A percentile compares a stretch with the other conserved stretches of the same genome.
Conservation (phyloP, 2,888 invertebrate genomes). For the Hirtodrosophila trivittata region DNA sequence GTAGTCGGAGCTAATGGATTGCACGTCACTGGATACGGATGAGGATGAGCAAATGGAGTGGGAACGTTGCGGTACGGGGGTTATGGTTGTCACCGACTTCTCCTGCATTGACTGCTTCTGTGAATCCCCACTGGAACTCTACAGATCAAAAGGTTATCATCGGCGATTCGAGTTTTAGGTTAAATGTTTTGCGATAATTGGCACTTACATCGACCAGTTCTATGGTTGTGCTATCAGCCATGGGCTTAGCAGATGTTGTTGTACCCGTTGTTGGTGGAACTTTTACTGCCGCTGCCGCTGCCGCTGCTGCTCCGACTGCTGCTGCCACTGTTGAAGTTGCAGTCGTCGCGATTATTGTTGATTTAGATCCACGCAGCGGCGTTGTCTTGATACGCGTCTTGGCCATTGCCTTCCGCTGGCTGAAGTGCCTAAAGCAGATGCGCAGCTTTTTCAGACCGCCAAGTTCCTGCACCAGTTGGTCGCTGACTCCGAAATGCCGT, state of each 20-base stretch:
- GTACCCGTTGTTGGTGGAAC: background rate
- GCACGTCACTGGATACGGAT: slow-evolving; percentile 66
- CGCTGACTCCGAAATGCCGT: slow-evolving; percentile 71
- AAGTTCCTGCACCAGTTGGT: slow-evolving; percentile 59
- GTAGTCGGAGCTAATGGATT: slow-evolving; percentile 59
- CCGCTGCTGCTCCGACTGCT: background rate
- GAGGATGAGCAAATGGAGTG: slow-evolving; percentile 72
- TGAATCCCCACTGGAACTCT: slow-evolving; percentile 35
- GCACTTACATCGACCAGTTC: slow-evolving; percentile 59
- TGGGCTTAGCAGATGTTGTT: slow-evolving; percentile 40
- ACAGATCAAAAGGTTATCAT: slow-evolving; percentile 1
- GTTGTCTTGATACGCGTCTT: slow-evolving; percentile 81
- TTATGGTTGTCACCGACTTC: slow-evolving; percentile 48
- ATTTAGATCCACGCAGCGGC: slow-evolving; percentile 77
- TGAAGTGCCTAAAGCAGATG: slow-evolving; percentile 76
- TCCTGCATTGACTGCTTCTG: slow-evolving; percentile 17
- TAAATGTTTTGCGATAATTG: background rate
- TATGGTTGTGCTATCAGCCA: slow-evolving; percentile 61
- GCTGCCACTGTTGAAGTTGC: slow-evolving; percentile 20
- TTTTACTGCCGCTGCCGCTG: slow-evolving; percentile 7
- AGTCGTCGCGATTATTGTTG: slow-evolving; percentile 18
- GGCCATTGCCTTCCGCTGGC: slow-evolving; percentile 74
- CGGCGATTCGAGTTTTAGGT: background rate
- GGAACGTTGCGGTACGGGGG: slow-evolving; percentile 63
- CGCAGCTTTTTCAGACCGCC: slow-evolving; percentile 74